Evolutionary conservation across 2,113 vertebrate species (phyloP).

Genomic region (Peromyscus californicus): DNA sequence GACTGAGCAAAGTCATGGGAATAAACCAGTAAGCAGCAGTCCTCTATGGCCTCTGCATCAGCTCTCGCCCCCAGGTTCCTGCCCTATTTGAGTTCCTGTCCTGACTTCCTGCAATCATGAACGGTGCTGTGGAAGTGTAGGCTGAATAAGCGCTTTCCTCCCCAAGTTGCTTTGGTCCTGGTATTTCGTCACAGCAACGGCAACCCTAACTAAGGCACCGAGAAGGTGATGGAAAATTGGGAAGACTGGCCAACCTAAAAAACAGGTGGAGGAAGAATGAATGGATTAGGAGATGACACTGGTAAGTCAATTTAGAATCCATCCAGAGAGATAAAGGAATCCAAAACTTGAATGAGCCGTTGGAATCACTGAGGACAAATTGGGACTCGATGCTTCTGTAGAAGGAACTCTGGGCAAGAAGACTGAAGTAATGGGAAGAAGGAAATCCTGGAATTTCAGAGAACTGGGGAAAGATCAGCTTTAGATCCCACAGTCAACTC

Average conservation of each 20-base stretch:
- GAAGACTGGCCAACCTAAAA: background rate
- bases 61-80: background rate
- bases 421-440: background rate
- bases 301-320: slow-evolving; percentile 26
- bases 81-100: background rate
- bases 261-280: background rate
- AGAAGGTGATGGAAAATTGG: background rate
- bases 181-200: background rate
- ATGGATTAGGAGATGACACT: background rate
- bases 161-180: background rate
- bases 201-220: background rate
- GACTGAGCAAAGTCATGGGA: background rate
- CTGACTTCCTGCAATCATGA: background rate
- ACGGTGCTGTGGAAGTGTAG: background rate
- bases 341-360: background rate
- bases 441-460: background rate
- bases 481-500: background rate
- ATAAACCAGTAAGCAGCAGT: background rate
- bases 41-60: background rate
- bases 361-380: background rate
- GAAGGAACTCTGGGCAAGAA: background rate
- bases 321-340: background rate
- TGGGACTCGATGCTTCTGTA: background rate
- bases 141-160: background rate
- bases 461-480: background rate